Conservation (phyloP, 2,888 invertebrate genomes). For the Timema podura region DNA sequence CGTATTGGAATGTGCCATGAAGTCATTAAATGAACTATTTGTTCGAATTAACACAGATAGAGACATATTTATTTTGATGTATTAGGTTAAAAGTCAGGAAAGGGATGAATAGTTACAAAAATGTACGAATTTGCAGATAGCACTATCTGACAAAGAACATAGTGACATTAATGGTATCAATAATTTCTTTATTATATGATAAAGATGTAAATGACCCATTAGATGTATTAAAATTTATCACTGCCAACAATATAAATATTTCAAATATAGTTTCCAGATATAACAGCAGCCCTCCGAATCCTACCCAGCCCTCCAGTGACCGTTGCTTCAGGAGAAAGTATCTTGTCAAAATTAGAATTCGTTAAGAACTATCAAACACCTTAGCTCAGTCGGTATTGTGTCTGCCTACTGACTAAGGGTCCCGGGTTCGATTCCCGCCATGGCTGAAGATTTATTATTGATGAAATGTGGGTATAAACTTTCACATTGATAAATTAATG, state of each 20-base stretch:
- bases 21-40: not conserved
- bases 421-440: no score
- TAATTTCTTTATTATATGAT: not conserved
- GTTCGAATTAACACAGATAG: not conserved
- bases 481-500: no score
- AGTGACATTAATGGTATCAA: not conserved
- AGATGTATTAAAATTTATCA: no score
- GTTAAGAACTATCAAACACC: no score
- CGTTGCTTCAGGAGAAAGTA: not conserved
- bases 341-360: not conserved
- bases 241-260: not conserved
- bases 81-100: not conserved
- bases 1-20: not conserved
- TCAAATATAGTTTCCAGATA: not conserved
- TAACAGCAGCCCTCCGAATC: not conserved
- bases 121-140: no score
- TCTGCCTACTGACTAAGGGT: no score
- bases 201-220: no score
- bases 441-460: no score
- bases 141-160: no score
- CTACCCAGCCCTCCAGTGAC: not conserved
- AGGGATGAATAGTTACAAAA: not conserved
- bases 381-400: no score
- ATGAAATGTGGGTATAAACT: no score
- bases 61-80: not conserved